Evolutionary conservation across 2,888 invertebrate genomes (phyloP).

Genomic region (Acleris literana): DNA sequence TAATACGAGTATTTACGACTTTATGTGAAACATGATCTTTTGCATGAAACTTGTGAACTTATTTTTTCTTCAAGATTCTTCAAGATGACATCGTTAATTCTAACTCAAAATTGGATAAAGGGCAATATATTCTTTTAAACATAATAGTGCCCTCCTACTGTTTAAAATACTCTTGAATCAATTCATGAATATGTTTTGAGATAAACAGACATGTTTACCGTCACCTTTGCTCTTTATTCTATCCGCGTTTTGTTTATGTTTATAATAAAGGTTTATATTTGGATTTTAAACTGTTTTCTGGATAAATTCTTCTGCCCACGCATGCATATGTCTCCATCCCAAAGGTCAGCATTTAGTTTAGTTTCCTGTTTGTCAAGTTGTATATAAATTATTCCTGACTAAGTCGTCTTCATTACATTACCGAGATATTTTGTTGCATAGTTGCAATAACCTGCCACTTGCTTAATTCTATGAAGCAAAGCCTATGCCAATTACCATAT

Average conservation of each 20-base stretch:
- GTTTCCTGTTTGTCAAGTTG: constrained; percentile 35
- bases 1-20: not conserved
- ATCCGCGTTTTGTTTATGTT: constrained; percentile 9
- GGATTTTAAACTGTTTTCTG: constrained; percentile 9
- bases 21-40: constrained; percentile 1
- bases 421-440: constrained; percentile 11
- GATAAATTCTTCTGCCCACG: constrained; percentile 16
- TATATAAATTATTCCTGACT: constrained; percentile 31
- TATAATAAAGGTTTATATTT: constrained; percentile 4
- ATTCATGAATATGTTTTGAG: constrained; percentile 9
- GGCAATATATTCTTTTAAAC: not conserved
- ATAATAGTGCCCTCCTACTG: not conserved
- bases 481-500: not conserved
- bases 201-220: constrained; percentile 7
- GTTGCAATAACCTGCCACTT: constrained; percentile 9
- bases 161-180: not conserved
- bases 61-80: not conserved
- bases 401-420: constrained; percentile 17
- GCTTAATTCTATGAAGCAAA: constrained; percentile 7
- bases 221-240: not conserved
- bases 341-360: constrained; percentile 37
- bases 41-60: not conserved
- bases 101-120: no score
- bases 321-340: constrained; percentile 29
- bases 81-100: no score